phyloP scores from a whole-genome alignment of 2,888 invertebrate genomes.

The Oscheius sp. region DNA sequence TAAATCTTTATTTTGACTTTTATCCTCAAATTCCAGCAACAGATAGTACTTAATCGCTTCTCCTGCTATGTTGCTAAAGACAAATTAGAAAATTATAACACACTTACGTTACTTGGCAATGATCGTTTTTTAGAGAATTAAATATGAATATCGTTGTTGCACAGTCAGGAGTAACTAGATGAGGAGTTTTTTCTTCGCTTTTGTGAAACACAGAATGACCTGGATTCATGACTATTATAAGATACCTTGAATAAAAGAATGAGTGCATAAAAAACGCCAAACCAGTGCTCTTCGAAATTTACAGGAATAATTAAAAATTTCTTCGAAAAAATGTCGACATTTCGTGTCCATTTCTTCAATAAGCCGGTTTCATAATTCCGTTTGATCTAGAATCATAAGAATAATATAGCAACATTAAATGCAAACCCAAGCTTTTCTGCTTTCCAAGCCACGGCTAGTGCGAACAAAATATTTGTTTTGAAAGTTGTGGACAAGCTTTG shows the following conservation, averaged over 20 bases:
- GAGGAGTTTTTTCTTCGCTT: neutral
- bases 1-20: neutral
- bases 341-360: slow-evolving; percentile 8
- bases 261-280: neutral
- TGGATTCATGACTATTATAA: slow-evolving; percentile 12
- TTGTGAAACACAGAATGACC: neutral
- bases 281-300: slow-evolving; percentile 12
- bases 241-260: neutral
- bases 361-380: slow-evolving; percentile 3
- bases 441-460: neutral
- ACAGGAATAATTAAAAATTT: slow-evolving; percentile 7
- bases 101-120: neutral
- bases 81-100: neutral
- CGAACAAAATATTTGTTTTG: neutral
- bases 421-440: neutral
- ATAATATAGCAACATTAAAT: neutral
- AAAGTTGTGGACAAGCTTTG: neutral
- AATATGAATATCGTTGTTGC: neutral
- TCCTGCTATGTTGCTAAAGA: neutral
- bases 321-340: slow-evolving; percentile 10
- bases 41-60: neutral
- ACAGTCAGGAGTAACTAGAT: neutral
- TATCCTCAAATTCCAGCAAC: slow-evolving; percentile 3
- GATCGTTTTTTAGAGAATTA: neutral
- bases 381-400: neutral